phyloP scores from a whole-genome alignment of 2,113 vertebrate genomes.

The Ornithorhynchus anatinus region DNA sequence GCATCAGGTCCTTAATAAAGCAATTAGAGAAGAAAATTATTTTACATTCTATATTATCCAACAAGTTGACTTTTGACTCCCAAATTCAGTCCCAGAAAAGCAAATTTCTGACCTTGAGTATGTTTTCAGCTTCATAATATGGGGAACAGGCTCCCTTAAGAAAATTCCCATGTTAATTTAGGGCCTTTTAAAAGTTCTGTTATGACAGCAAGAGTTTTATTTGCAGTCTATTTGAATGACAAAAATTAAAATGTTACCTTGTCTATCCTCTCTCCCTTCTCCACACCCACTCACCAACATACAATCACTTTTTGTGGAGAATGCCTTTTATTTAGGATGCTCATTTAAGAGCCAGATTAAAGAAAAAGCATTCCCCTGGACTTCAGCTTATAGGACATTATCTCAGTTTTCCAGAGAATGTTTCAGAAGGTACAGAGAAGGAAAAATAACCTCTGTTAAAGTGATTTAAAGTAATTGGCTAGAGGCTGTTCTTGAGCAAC shows the following conservation, averaged over 20 bases:
- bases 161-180: background rate
- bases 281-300: no score
- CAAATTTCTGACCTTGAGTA: background rate
- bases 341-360: slow-evolving; percentile 9
- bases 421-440: slow-evolving; percentile 7
- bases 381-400: background rate
- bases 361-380: background rate
- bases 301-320: background rate
- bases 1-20: background rate
- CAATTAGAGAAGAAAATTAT: background rate
- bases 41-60: background rate
- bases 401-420: background rate
- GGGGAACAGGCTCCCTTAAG: background rate
- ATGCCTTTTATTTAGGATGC: background rate
- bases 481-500: background rate
- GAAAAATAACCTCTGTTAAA: slow-evolving; percentile 11
- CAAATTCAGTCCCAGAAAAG: background rate
- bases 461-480: slow-evolving; percentile 1
- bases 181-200: background rate
- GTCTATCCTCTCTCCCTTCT: background rate
- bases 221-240: background rate
- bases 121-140: background rate
- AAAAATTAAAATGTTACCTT: background rate
- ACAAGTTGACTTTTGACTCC: no score
- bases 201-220: background rate